Base-by-base conservation (phyloP, 2,888 invertebrate species). In the Drosophila lacicola region DNA sequence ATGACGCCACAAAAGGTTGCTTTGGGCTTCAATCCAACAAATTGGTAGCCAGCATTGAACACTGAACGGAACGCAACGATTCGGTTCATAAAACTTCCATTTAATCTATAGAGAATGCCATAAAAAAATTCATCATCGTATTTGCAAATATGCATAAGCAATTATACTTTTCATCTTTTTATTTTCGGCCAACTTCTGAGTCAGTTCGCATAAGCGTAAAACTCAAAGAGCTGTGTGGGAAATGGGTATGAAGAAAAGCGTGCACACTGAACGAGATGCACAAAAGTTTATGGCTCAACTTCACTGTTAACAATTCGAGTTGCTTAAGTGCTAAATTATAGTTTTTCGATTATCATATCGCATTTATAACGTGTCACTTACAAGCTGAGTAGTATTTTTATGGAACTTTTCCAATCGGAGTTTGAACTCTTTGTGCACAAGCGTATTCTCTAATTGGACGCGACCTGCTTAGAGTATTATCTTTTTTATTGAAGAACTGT, bases 1-100 rank as follows among this genome's bases (percentile, higher is more conserved):
- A 86, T 76, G 83, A 84, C 70, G 77, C 82, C 82, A 82, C 82
- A 87, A 76, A 80, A 69, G 69, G 68, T 70, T 63, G 56, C 44
- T 21, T 10, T 65, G 68, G 68, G 41, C 49, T 65, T 56, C 69
- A 78, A 70, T 79, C 60, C 58, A 72, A 42, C 70, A 78, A 83
- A 80, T 75, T 78, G 80, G 60, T 50, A 65, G 53, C 54, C 13
- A 29, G 36, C 45, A 70, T 42, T 55, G 54, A 54, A 55, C 60
- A 34, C 44, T 14, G 36, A 29, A 37, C 47, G 60, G 60, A 64
- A 29, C 8, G 8, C 29, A 29, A 2, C 29, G 47, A 54, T 64
- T 39, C 53, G 56, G 37, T 21, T 25, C 69, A 63, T 70, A 83
- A 82, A 83, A 85, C 44, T 63, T 56, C 45, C 69, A 70, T 80